Conservation (phyloP, 2,113 vertebrate species). For the Pionites leucogaster region DNA sequence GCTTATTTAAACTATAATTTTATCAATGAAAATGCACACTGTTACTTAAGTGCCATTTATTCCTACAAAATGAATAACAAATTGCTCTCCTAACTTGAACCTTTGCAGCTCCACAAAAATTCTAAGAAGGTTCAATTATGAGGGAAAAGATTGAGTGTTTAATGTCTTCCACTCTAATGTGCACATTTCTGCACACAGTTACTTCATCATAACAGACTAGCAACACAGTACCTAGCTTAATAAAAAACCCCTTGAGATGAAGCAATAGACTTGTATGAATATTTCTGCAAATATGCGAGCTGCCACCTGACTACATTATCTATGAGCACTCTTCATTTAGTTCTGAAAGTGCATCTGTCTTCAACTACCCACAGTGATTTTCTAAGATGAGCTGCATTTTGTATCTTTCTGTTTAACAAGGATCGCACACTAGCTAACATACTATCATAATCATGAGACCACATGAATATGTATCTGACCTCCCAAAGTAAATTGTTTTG, state of each 20-base stretch:
- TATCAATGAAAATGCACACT: neutral
- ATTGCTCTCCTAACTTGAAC: neutral
- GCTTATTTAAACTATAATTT: neutral
- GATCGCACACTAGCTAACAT: neutral
- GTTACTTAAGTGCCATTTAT: neutral
- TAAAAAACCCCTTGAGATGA: neutral
- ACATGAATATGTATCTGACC: neutral
- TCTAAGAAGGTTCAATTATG: neutral
- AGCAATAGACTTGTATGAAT: neutral
- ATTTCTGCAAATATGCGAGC: neutral
- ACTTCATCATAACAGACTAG: neutral
- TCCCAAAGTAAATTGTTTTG: neutral
- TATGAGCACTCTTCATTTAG: neutral
- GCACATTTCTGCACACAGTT: neutral
- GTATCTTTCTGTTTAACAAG: neutral
- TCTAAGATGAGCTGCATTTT: conserved; percentile 1
- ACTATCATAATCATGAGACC: neutral
- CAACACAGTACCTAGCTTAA: neutral
- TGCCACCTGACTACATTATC: neutral
- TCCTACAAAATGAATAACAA: neutral
- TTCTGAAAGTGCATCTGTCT: neutral
- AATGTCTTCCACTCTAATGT: neutral
- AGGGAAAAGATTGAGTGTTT: neutral
- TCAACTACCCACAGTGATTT: neutral
- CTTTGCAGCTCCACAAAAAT: neutral